phyloP scores from a whole-genome alignment of 2,113 vertebrate species.

The Peromyscus polionotus region DNA sequence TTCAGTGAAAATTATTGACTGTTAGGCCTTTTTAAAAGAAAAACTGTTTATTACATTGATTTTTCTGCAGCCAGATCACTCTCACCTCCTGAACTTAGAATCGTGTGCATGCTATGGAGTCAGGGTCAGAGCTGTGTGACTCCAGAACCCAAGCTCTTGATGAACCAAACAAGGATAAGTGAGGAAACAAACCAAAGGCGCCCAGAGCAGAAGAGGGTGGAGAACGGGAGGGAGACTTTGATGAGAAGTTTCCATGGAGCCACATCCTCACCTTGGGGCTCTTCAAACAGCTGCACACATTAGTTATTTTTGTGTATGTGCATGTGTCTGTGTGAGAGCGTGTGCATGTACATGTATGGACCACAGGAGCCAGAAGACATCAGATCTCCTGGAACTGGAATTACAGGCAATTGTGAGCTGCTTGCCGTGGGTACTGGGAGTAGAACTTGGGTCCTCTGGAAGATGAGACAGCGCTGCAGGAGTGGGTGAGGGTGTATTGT shows the following conservation, averaged over 20 bases:
- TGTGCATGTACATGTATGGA: background rate
- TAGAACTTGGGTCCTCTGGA: background rate
- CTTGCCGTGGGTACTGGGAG: background rate
- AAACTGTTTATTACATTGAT: background rate
- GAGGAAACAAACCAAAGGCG: background rate
- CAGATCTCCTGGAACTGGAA: background rate
- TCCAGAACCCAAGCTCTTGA: background rate
- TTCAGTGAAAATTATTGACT: background rate
- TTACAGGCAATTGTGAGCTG: background rate
- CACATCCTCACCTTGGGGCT: constrained; percentile 54
- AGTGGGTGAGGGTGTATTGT: background rate
- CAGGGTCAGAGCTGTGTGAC: background rate
- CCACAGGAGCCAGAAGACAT: background rate
- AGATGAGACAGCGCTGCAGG: background rate
- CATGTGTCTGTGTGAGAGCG: background rate
- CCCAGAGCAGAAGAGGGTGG: background rate
- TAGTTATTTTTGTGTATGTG: background rate
- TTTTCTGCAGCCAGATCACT: background rate
- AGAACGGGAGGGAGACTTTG: background rate
- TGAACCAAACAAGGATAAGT: background rate
- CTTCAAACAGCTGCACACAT: background rate
- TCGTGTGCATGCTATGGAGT: background rate
- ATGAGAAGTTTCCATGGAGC: background rate
- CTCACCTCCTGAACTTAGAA: background rate
- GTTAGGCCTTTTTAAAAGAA: background rate